phyloP scores from a whole-genome alignment of 1,140 invertebrate species.

The Aleiodes sp. region DNA sequence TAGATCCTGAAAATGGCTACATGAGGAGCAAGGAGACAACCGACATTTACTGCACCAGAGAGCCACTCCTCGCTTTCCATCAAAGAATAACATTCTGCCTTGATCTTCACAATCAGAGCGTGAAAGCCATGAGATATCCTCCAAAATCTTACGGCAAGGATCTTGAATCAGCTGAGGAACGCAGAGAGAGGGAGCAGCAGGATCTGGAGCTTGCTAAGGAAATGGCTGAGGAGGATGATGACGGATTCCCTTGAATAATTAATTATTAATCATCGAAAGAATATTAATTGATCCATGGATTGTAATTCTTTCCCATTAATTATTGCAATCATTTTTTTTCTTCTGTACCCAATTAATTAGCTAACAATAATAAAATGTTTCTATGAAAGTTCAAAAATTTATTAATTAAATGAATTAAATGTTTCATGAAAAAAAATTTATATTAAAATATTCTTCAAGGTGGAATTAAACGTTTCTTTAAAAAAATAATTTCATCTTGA shows the following conservation, averaged over 20 bases:
- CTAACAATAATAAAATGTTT: too few relatives aligned
- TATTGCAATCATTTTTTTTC: too few relatives aligned
- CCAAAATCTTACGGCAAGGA: constrained; percentile 99
- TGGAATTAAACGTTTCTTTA: too few relatives aligned
- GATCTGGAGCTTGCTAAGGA: constrained; percentile 98
- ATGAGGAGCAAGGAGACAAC: constrained; percentile 97
- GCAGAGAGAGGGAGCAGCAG: constrained; percentile 95
- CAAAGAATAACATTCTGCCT: constrained; percentile 98
- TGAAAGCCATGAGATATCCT: constrained; percentile 99
- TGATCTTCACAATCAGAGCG: constrained; percentile 97
- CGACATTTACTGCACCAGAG: constrained; percentile 96
- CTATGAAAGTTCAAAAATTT: too few relatives aligned
- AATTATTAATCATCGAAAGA: too few relatives aligned
- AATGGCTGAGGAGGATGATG: constrained; percentile 99
- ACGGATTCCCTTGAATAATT: constrained; percentile 78
- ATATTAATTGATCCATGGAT: too few relatives aligned
- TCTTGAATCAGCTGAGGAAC: constrained; percentile 96
- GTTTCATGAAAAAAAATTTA: too few relatives aligned
- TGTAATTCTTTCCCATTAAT: too few relatives aligned
- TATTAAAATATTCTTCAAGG: too few relatives aligned
- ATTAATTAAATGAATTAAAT: too few relatives aligned
- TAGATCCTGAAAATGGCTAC: constrained; percentile 95
- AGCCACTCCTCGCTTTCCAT: constrained; percentile 97
- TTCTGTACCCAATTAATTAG: too few relatives aligned
- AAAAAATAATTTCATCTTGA: too few relatives aligned